phyloP scores from a whole-genome alignment of 64 coral and sea anemone species.

The Astreopora myriophthalma region DNA sequence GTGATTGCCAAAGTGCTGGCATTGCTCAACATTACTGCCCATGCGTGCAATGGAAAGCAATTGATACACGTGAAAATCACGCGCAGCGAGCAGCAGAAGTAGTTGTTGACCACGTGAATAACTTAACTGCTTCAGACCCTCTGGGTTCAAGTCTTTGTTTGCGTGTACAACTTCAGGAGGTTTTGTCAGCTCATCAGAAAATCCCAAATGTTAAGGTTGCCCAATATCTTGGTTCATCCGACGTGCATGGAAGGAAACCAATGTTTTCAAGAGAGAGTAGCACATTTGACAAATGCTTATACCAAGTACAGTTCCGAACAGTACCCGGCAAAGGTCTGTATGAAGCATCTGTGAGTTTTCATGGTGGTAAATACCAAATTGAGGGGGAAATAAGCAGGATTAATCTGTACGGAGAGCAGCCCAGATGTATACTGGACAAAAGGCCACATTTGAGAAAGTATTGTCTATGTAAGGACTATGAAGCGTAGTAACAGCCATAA shows the following conservation, averaged over 20 bases:
- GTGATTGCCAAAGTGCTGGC: slow-evolving; percentile 74
- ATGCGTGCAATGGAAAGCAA: slow-evolving; percentile 70
- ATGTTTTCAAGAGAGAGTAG: slow-evolving; percentile 61
- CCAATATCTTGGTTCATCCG: slow-evolving; percentile 72
- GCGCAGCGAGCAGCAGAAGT: slow-evolving; percentile 55
- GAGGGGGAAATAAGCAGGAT: slow-evolving; percentile 90
- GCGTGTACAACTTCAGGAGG: slow-evolving; percentile 64
- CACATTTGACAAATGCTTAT: slow-evolving; percentile 72
- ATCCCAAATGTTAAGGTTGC: slow-evolving; percentile 80
- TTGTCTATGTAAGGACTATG: slow-evolving; percentile 82
- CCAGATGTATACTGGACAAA: slow-evolving; percentile 77
- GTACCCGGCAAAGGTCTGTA: slow-evolving; percentile 81
- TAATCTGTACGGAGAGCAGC: slow-evolving; percentile 93
- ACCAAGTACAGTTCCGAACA: slow-evolving; percentile 81
- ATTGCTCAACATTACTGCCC: slow-evolving; percentile 94
- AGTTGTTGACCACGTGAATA: slow-evolving; percentile 80
- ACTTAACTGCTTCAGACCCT: slow-evolving; percentile 47
- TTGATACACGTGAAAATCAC: slow-evolving; percentile 62
- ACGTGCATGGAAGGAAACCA: slow-evolving; percentile 78
- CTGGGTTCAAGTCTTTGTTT: slow-evolving; percentile 58
- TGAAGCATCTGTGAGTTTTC: slow-evolving; percentile 71
- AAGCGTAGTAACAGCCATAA: neutral
- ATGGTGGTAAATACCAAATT: slow-evolving; percentile 43
- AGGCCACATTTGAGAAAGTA: slow-evolving; percentile 90
- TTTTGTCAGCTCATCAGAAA: slow-evolving; percentile 79